Evolutionary conservation across 1,140 invertebrate genomes (phyloP).

Genomic region (Bombus confusus): DNA sequence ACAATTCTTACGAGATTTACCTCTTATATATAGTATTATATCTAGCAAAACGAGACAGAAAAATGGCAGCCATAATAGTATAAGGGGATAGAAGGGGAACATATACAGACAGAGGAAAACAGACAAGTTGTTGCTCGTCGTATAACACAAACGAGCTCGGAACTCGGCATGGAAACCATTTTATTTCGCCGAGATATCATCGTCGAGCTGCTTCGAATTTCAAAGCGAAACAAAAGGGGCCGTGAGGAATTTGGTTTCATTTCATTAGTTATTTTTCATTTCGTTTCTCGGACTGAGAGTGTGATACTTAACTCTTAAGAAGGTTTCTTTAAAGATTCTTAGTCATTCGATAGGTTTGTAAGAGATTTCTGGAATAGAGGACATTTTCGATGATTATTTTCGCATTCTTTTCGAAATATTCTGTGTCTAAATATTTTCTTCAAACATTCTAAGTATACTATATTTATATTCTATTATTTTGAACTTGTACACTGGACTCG

Average conservation of each 20-base stretch:
- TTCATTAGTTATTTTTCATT: background rate
- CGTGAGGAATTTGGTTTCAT: background rate
- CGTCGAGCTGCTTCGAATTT: background rate
- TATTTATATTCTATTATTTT: background rate
- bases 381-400: no score
- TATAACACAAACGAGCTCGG: conserved; percentile 5
- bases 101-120: conserved; percentile 1
- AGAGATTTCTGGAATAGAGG: no score
- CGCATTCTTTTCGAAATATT: no score
- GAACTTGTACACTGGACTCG: background rate
- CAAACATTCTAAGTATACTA: background rate
- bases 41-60: background rate
- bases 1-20: conserved; percentile 16
- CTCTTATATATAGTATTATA: background rate
- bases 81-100: background rate
- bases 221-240: background rate
- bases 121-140: background rate
- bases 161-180: background rate
- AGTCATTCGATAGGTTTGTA: no score
- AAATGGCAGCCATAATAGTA: background rate
- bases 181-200: background rate
- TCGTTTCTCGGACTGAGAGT: conserved; percentile 3
- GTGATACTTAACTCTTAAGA: background rate
- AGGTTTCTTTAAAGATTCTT: background rate
- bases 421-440: background rate